Conservation (phyloP, 2,888 invertebrate genomes). For the Acholoe squamosa region DNA sequence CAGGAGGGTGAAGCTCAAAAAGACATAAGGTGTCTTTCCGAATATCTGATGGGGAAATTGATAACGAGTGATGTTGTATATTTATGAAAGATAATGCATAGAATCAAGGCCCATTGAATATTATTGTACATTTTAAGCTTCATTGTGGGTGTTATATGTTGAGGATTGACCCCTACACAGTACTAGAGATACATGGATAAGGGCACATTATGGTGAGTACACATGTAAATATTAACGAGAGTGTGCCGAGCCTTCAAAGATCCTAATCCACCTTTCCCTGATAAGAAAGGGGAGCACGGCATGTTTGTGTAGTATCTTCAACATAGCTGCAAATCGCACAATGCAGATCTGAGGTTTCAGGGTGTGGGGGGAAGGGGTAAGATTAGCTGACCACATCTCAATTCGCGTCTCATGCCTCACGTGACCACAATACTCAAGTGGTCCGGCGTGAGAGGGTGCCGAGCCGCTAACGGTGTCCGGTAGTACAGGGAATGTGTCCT, state of each 20-base stretch:
- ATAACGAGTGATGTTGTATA: no score
- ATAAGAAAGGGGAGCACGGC: not conserved
- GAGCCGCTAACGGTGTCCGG: not conserved
- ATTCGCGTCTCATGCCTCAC: not conserved
- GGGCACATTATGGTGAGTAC: not conserved
- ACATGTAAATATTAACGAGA: not conserved
- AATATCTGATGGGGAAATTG: not conserved
- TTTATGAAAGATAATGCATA: no score
- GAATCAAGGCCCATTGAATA: no score
- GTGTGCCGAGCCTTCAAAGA: not conserved
- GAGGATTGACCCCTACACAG: no score
- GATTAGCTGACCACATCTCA: no score
- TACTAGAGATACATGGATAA: not conserved
- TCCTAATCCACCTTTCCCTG: not conserved
- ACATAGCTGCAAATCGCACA: slow-evolving; percentile 36
- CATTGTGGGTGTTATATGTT: no score
- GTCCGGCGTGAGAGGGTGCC: not conserved
- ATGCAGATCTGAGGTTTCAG: not conserved
- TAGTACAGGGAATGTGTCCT: not conserved
- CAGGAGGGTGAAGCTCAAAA: slow-evolving; percentile 41
- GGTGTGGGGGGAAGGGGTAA: no score
- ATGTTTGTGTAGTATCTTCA: not conserved
- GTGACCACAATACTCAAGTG: not conserved
- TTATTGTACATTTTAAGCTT: no score
- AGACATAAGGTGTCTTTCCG: not conserved